These are phyloP conservation scores for Acanthochromis polyacanthus DNA, from an alignment of 2,113 vertebrate species.

Conservation along the genomic window DNA sequence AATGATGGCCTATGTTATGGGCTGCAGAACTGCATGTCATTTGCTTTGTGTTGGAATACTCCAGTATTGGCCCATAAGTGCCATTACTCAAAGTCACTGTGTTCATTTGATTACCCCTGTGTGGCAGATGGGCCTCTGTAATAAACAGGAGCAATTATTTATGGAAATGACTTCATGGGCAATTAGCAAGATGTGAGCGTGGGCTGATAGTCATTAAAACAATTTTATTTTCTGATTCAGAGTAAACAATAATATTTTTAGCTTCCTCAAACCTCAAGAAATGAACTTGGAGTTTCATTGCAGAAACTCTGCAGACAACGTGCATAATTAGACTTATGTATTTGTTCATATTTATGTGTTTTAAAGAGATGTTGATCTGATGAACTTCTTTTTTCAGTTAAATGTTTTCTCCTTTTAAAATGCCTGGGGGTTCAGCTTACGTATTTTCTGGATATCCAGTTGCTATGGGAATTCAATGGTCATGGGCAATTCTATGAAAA, in stretches of 20 bases:
- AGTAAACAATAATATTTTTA: constrained; percentile 33
- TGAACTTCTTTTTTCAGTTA: neutral
- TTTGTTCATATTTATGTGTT: neutral
- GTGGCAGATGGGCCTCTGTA: constrained; percentile 62
- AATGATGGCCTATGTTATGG: constrained; percentile 10
- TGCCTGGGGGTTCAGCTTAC: no score
- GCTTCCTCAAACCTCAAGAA: constrained; percentile 20
- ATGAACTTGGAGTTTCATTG: constrained; percentile 56
- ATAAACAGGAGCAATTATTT: constrained; percentile 74
- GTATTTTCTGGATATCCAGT: neutral
- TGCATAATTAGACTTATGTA: constrained; percentile 13
- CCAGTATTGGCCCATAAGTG: constrained; percentile 15
- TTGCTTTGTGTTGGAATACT: constrained; percentile 25
- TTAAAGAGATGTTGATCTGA: constrained; percentile 23
- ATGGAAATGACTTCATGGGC: constrained; percentile 75
- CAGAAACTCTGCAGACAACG: constrained; percentile 23
- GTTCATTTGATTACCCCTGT: constrained; percentile 68
- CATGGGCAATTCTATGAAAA: constrained; percentile 4
- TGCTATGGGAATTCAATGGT: neutral
- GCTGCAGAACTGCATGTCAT: constrained; percentile 5
- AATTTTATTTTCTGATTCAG: constrained; percentile 57
- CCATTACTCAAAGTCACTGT: constrained; percentile 65
- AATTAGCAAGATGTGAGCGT: constrained; percentile 71
- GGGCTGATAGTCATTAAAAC: constrained; percentile 56
- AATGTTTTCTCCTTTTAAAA: no score